phyloP scores from a whole-genome alignment of 2,888 invertebrate genomes.

The Drosophila demipolita region DNA sequence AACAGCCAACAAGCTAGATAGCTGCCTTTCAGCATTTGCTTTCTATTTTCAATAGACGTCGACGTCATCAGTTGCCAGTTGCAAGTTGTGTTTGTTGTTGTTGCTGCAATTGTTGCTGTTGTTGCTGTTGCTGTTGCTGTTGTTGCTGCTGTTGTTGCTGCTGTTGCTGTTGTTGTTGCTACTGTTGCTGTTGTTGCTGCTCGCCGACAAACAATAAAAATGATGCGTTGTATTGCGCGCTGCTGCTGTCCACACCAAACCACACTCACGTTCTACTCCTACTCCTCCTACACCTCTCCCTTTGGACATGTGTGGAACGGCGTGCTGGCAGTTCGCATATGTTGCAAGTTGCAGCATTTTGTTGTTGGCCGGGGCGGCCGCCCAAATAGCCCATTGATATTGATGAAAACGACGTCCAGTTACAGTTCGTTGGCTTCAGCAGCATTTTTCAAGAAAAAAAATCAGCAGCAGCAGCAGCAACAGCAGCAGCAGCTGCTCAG shows the following conservation, averaged over 20 bases:
- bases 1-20: neutral
- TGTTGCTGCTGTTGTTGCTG: constrained; percentile 41
- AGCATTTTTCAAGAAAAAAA: constrained; percentile 73
- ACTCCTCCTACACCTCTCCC: neutral
- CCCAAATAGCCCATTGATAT: constrained; percentile 72
- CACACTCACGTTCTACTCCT: constrained; percentile 15
- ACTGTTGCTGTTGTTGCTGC: constrained; percentile 41
- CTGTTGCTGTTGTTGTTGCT: constrained; percentile 16
- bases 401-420: constrained; percentile 79
- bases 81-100: constrained; percentile 42
- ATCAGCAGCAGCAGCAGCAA: constrained; percentile 45
- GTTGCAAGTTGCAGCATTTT: constrained; percentile 69
- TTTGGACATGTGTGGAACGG: constrained; percentile 40
- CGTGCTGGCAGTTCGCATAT: constrained; percentile 63
- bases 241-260: constrained; percentile 69
- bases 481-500: constrained; percentile 41
- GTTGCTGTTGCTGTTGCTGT: constrained; percentile 17
- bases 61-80: constrained; percentile 61
- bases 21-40: constrained; percentile 72
- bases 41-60: constrained; percentile 76
- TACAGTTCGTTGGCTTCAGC: constrained; percentile 76
- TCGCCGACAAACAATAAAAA: constrained; percentile 75
- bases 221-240: constrained; percentile 77
- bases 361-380: constrained; percentile 34
- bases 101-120: constrained; percentile 20